Evolutionary conservation across 2,797 vertebrate species (phyloP), one percentile per base, ranked within the genome.

Genomic region (Ptychadena robeensis): DNA sequence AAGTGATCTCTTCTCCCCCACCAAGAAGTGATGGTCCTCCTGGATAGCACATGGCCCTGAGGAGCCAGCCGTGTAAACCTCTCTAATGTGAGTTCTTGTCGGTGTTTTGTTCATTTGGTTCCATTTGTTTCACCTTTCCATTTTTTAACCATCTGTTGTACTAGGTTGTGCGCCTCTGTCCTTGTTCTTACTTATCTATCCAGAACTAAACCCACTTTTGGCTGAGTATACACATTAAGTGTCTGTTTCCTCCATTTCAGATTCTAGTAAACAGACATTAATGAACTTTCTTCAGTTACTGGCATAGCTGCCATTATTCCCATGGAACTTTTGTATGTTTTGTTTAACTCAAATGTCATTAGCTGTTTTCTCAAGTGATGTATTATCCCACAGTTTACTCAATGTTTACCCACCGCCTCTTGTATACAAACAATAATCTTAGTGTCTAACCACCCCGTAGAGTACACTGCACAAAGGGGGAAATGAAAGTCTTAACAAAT

Each of bases 331-430:
- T 65, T 40, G 18, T 63, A 27, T 28, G 15, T 66, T 66, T 12
- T 44, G 74, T 65, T 66, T 77, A 66, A 8, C 31, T 25, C 74
- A 64, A 27, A 64, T n/a, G 27, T 27, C 61, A 76, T 76, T 76
- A 76, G 61, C n/a, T 11, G 3, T 44, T 27, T n/a, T 44, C 64
- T 15, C 25, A 65, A 65, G 18, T 63, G 34, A 57, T 31, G 27
- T n/a, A 69, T 15, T 27, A 31, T 1, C 18, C 68, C 31, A 14
- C 18, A 34, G 38, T 65, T 67, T 40, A n/a, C 9, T 40, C 8
- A 25, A 65, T 34, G 32, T 32, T 35, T 67, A 2, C 31, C 31
- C 18, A n/a, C 31, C 35, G 18, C 32, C 22, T 34, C 34, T 22
- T 22, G 22, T 66, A 32, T 32, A 14, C 31, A 30, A 65, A 65